phyloP scores from a whole-genome alignment of 2,888 invertebrate species.

The Parnassius glacialis region DNA sequence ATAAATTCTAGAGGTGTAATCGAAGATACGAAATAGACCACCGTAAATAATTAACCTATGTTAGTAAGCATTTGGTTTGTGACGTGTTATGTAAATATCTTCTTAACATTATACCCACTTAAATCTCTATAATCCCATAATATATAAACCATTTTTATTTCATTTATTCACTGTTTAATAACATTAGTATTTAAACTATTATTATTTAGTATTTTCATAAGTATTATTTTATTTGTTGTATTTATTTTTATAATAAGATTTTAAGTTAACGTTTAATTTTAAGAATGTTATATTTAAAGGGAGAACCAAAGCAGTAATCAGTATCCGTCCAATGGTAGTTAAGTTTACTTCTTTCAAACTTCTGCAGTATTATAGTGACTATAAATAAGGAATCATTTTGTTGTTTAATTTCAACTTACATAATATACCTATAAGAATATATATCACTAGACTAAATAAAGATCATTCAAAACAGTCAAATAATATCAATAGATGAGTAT shows the following conservation, averaged over 20 bases:
- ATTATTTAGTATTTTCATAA: not conserved
- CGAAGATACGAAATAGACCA: conserved; percentile 48
- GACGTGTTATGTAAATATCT: not conserved
- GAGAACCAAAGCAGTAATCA: conserved; percentile 79
- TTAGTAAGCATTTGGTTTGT: conserved; percentile 13
- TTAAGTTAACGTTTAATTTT: conserved; percentile 21
- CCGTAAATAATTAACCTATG: conserved; percentile 34
- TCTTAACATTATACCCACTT: no score
- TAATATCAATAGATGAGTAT: no score
- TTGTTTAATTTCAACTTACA: not conserved
- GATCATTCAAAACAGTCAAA: no score
- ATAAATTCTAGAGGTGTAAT: conserved; percentile 29
- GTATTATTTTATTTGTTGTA: no score
- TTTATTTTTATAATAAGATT: conserved; percentile 1
- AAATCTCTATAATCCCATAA: no score
- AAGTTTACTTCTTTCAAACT: conserved; percentile 46
- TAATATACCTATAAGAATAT: no score
- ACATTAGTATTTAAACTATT: not conserved
- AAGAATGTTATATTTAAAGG: conserved; percentile 42
- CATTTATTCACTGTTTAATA: not conserved
- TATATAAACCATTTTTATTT: not conserved
- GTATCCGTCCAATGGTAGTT: conserved; percentile 80
- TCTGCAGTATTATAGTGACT: not conserved
- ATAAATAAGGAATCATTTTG: not conserved
- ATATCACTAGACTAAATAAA: no score